These are phyloP conservation scores for Calidris pygmaea DNA, from an alignment of 2,113 vertebrate genomes.

Conservation along the genomic window DNA sequence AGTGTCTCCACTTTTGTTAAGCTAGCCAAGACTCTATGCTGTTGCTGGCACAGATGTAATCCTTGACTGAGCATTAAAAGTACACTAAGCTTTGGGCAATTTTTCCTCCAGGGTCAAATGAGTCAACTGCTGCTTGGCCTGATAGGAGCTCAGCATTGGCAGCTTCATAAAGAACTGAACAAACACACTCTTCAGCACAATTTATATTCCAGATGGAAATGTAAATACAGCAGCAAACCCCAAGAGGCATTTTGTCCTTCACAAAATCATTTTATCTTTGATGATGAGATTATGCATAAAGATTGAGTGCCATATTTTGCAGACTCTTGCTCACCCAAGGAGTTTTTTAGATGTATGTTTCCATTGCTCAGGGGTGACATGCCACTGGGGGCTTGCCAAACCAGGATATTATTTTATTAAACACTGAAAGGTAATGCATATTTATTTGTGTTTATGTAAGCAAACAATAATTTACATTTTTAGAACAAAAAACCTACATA, in stretches of 20 bases:
- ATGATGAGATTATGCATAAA: neutral
- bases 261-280: neutral
- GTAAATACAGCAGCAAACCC: conserved; percentile 9
- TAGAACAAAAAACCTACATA: neutral
- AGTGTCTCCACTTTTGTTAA: neutral
- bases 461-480: neutral
- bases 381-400: neutral
- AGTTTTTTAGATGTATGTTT: neutral
- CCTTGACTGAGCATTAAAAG: neutral
- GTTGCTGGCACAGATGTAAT: neutral
- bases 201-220: neutral
- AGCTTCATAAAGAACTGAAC: neutral
- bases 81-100: neutral
- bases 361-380: neutral
- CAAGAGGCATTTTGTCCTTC: neutral
- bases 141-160: conserved; percentile 9
- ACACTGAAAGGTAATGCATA: neutral
- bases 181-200: neutral
- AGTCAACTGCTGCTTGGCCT: conserved; percentile 21
- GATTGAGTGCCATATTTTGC: neutral
- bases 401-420: neutral
- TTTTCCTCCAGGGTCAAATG: conserved; percentile 33
- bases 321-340: neutral
- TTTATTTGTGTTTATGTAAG: neutral
- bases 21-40: neutral